Evolutionary conservation across 2,113 vertebrate genomes (phyloP), one percentile per base, ranked within the genome.

Genomic region (Strix uralensis): DNA sequence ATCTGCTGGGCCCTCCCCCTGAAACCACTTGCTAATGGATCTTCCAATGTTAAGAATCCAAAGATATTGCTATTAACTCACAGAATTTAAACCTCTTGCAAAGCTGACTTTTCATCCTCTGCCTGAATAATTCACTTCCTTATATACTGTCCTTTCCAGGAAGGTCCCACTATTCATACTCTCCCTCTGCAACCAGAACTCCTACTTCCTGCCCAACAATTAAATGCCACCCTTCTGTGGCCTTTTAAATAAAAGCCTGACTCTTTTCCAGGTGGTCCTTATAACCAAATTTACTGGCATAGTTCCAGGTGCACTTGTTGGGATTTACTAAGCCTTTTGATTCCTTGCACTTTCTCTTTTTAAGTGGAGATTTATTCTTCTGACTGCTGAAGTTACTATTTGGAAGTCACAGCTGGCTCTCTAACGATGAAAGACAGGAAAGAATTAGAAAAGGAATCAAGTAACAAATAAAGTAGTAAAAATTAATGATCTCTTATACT

Each of bases 211-310:
- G 3, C 20, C 30, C 3, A 38, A 9, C 62, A 54, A 17, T 15
- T 6, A 49, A 66, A 17, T 13, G 1, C 4, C 2, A 9, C 1
- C 1, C 3, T 74, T 61, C 42, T 42, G 26, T 69, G 58, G 13
- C 30, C 21, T 84, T 94, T 61, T 58, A 90, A 92, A 90, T 9
- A 74, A 83, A 91, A 74, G 11, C 16, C 27, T 44, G 14, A 47
- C 20, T 55, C 5, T 61, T 91, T 63, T 54, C 22, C 66, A 61
- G 49, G 54, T 72, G 22, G 1, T 82, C 19, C 32, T n/a, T 26
- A 61, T 71, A 46, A 66, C 3, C 34, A 71, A 32, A 67, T 79
- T 81, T n/a, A 65, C 17, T 85, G 26, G 17, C 36, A 59, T 16
- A 42, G 17, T n/a, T 70, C n/a, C 47, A 59, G 32, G 22, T 65